Base-by-base conservation (phyloP, 2,888 invertebrate species). In the Synanthedon tipuliformis region DNA sequence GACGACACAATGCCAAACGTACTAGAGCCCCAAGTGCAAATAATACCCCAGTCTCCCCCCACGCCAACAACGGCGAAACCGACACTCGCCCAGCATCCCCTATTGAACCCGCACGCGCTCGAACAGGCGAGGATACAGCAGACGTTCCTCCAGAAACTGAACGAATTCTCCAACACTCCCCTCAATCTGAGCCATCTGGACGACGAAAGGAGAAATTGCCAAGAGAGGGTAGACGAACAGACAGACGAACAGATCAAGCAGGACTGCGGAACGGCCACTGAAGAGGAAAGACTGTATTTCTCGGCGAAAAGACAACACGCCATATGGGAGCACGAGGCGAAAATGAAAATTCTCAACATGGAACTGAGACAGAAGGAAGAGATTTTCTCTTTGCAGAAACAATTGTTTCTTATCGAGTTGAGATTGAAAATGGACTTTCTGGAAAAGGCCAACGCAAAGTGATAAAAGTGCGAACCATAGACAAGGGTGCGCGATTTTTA, bases 381-480 rank as follows among this genome's bases (percentile, higher is more conserved):
- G 57, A 87, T 88, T 51, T 88, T 88, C 61, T 83, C 87, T 4
- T 63, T 88, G 45, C 88, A 88, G 60, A 88, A 88, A 54, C 88
- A 88, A 58, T 74, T 88, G 52, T 88, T 88, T 59, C 65, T 88
- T 1, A 83, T 88, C 4, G 88, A 88, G 66, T 58, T 88, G 55
- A 68, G 86, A 59, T 69, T 88, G 60, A 88, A 88, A 66, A 88
- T 88, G 88, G 88, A 88, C 66, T 88, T 88, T 62, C 65, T 88
- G 51, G 88, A 88, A 63, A 88, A 88, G 61, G 86, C 85, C 7
- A 78, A 81, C 66, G 83, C 77, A 53, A 88, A 88, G 63, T 81
- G 71, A 67, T 55, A 53, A 52, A 40, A 2, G 34, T 34, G 34
- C 34, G 7, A 7, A 34, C 34, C 34, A 34, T 34, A 34, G 54